Percentiles rank a stretch among this genome's conserved stretches.
These are phyloP conservation scores for Bettongia penicillata DNA, from an alignment of 2,113 vertebrate species.

Conservation along the genomic window DNA sequence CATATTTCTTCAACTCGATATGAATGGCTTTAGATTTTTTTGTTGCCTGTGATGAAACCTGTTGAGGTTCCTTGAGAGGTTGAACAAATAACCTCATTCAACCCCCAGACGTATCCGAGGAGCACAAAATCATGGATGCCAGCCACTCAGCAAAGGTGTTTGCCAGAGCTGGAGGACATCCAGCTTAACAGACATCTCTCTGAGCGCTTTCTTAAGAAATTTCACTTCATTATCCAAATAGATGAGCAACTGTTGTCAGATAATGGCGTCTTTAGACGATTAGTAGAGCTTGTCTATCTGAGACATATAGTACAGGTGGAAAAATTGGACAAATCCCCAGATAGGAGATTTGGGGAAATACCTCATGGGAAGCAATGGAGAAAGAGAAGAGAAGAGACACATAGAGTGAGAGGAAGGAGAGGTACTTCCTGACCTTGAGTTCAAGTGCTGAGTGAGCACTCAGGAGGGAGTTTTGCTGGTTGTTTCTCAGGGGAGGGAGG, in stretches of 20 bases:
- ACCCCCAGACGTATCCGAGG: neutral
- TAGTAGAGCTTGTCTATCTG: neutral
- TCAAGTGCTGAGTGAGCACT: no score
- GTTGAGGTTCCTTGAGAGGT: neutral
- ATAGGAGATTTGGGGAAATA: neutral
- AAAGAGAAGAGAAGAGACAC: neutral
- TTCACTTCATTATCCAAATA: neutral
- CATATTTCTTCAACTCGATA: neutral
- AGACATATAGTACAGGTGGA: neutral
- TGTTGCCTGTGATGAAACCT: neutral
- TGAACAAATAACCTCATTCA: neutral
- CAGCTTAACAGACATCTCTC: neutral
- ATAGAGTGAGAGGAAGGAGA: no score
- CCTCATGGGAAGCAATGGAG: neutral
- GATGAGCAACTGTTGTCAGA: neutral
- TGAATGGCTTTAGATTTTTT: neutral
- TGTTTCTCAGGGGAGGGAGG: neutral
- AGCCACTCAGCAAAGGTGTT: neutral
- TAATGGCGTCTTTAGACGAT: neutral
- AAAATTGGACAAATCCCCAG: neutral
- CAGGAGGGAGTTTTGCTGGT: no score
- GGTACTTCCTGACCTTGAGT: no score
- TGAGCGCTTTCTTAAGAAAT: neutral
- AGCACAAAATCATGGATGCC: neutral
- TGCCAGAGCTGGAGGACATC: neutral